Evolutionary conservation across 2,113 vertebrate species (phyloP).

Genomic region (Progne subis): DNA sequence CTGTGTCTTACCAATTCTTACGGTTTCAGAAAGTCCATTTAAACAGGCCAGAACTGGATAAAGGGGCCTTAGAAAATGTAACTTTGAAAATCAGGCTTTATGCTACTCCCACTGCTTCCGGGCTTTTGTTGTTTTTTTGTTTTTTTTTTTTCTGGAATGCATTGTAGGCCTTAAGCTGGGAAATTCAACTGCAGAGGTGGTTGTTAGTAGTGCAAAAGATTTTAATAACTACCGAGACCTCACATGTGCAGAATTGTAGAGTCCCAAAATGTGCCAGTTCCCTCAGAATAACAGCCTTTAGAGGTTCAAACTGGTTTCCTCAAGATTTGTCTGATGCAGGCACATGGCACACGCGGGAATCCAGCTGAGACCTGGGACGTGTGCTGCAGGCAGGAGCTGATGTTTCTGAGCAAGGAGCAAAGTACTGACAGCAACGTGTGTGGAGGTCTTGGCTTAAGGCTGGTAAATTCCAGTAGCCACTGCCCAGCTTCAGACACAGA

Average conservation of each 20-base stretch:
- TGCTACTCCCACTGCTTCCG: background rate
- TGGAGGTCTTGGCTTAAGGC: background rate
- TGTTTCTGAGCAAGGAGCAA: background rate
- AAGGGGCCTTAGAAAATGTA: background rate
- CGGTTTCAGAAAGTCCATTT: background rate
- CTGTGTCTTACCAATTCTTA: background rate
- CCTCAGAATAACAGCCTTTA: background rate
- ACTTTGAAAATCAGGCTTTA: background rate
- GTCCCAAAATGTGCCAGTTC: background rate
- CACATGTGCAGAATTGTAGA: background rate
- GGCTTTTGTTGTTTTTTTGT: background rate
- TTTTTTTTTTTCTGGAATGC: background rate
- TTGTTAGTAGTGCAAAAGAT: background rate
- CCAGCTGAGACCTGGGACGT: background rate
- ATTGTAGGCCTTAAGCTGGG: background rate
- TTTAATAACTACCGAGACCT: background rate
- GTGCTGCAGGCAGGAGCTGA: background rate
- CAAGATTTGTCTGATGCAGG: background rate
- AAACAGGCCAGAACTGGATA: background rate
- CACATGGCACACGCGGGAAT: background rate
- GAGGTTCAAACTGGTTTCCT: background rate
- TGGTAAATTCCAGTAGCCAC: fast-evolving
- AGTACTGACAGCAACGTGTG: fast-evolving
- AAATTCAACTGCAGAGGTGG: background rate
- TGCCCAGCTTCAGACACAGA: fast-evolving